A percentile compares a stretch with the other conserved stretches of the same genome.
These are phyloP conservation scores for Bungarus multicinctus DNA, from an alignment of 2,113 vertebrate genomes.

Conservation along the genomic window DNA sequence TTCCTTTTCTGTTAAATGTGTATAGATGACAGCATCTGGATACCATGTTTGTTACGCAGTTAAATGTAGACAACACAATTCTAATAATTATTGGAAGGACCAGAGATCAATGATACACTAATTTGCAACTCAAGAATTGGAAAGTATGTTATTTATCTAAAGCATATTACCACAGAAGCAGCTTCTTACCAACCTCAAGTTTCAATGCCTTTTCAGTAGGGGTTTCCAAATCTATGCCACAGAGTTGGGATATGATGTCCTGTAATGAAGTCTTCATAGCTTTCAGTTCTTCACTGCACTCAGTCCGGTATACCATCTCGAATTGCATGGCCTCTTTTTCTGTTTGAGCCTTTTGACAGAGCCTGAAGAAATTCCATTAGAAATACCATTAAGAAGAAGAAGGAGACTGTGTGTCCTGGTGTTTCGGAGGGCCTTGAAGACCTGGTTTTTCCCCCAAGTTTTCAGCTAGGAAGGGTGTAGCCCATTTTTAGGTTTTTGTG, in stretches of 20 bases:
- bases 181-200: slow-evolving; percentile 74
- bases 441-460: not conserved
- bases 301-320: slow-evolving; percentile 80
- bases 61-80: not conserved
- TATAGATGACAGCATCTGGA: not conserved
- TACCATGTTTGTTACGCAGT: not conserved
- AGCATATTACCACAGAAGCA: not conserved
- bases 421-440: not conserved
- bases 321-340: slow-evolving; percentile 64
- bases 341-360: slow-evolving; percentile 71
- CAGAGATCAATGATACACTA: not conserved
- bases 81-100: not conserved
- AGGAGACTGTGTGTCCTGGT: not conserved
- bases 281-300: slow-evolving; percentile 73
- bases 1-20: not conserved
- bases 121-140: not conserved
- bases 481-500: not conserved
- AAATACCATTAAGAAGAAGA: not conserved
- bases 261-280: slow-evolving; percentile 69
- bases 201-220: slow-evolving; percentile 62
- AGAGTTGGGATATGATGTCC: slow-evolving; percentile 53
- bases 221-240: slow-evolving; percentile 55
- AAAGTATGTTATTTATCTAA: not conserved
- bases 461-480: not conserved
- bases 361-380: slow-evolving; percentile 64